phyloP scores from a whole-genome alignment of 2,797 vertebrate genomes.

The Pogonophryne albipinna region DNA sequence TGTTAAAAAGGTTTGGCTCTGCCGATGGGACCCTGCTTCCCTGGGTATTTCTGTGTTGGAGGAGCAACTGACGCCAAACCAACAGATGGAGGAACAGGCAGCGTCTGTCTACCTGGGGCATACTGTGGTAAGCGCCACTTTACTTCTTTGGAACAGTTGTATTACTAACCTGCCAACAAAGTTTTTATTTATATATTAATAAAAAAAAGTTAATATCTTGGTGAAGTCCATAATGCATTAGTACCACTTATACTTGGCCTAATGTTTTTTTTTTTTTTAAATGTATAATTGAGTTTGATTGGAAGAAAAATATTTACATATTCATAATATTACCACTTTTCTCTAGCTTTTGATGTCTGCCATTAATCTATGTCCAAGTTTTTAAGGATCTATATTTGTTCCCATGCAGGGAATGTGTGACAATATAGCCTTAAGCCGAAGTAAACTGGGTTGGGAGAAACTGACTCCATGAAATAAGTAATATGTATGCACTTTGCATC shows the following conservation, averaged over 20 bases:
- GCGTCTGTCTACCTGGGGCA: constrained; percentile 88
- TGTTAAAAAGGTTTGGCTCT: constrained; percentile 85
- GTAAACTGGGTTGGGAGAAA: not conserved
- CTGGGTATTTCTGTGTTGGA: constrained; percentile 90
- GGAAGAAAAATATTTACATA: not conserved
- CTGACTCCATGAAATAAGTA: not conserved
- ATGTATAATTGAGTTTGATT: not conserved
- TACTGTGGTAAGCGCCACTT: constrained; percentile 87
- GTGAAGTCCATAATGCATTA: not conserved
- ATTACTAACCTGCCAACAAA: constrained; percentile 20
- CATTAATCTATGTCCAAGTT: not conserved
- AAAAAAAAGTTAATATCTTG: not conserved
- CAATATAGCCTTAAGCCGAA: not conserved
- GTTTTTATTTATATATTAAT: constrained; percentile 19
- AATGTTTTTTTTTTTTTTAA: not conserved
- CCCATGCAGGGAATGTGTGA: not conserved
- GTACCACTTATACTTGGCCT: not conserved
- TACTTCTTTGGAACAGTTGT: constrained; percentile 13
- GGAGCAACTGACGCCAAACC: constrained; percentile 86
- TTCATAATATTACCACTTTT: not conserved
- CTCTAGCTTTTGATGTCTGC: not conserved
- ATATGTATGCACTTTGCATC: constrained; percentile 2
- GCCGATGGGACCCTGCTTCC: constrained; percentile 88
- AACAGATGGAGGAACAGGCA: constrained; percentile 87
- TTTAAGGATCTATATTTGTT: not conserved